These are phyloP conservation scores for Tragelaphus scriptus DNA, from an alignment of 2,113 vertebrate genomes.

Conservation along the genomic window DNA sequence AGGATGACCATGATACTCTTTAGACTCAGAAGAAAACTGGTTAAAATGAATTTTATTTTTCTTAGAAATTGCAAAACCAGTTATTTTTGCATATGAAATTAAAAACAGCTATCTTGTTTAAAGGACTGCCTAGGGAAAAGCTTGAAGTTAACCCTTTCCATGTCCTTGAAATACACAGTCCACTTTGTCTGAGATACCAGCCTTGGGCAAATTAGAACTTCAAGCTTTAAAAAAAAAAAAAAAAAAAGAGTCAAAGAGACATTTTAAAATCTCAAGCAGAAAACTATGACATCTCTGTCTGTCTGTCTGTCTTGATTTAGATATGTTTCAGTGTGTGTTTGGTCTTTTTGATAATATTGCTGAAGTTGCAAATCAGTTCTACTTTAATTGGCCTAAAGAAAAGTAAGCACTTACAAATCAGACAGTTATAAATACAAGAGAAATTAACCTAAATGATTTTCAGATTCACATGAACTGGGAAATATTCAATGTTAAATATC, in stretches of 20 bases:
- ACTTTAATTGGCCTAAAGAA: neutral
- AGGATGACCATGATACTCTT: neutral
- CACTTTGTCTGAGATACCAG: neutral
- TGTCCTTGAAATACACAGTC: neutral
- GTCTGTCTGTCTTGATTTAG: neutral
- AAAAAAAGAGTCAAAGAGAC: neutral
- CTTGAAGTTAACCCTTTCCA: neutral
- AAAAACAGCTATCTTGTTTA: neutral
- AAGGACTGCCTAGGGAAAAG: neutral
- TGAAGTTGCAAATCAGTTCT: neutral
- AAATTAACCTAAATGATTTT: neutral
- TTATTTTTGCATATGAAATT: neutral
- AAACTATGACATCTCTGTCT: neutral
- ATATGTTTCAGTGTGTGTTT: neutral
- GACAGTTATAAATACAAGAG: neutral
- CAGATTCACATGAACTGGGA: neutral
- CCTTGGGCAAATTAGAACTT: neutral
- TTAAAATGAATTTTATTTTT: neutral
- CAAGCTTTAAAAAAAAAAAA: neutral
- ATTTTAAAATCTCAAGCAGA: neutral
- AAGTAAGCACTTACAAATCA: neutral
- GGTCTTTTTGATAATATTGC: neutral
- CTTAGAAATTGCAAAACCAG: neutral
- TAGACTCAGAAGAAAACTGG: neutral
- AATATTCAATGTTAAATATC: neutral